Evolutionary conservation across 2,888 invertebrate species (phyloP).

Genomic region (Eulithis prunata): DNA sequence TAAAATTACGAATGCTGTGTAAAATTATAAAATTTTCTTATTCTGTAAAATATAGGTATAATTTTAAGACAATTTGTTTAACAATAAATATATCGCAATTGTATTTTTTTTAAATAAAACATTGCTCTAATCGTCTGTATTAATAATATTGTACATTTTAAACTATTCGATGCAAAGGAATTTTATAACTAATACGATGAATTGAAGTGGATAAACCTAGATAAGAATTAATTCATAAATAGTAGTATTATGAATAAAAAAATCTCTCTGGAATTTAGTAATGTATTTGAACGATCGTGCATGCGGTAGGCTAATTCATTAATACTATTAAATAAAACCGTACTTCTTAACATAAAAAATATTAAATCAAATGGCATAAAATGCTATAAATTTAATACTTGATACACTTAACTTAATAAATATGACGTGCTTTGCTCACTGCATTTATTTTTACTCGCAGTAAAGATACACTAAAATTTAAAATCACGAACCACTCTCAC

Average conservation of each 20-base stretch:
- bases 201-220: slow-evolving; percentile 44
- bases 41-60: no score
- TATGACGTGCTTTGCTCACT: not conserved
- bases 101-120: no score
- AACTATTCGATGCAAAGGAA: slow-evolving; percentile 70
- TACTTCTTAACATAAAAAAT: not conserved
- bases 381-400: slow-evolving; percentile 11
- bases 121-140: not conserved
- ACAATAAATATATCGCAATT: not conserved
- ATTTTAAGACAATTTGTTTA: not conserved
- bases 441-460: not conserved
- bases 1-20: no score
- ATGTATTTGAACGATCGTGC: slow-evolving; percentile 17
- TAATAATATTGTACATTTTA: slow-evolving; percentile 55
- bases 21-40: no score
- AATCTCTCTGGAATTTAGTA: slow-evolving; percentile 38
- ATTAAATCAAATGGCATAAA: slow-evolving; percentile 18
- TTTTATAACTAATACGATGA: slow-evolving; percentile 60
- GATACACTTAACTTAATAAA: not conserved
- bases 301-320: slow-evolving; percentile 1
- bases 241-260: slow-evolving; percentile 17
- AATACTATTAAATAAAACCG: not conserved
- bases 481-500: no score
- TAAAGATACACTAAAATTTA: not conserved
- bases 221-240: slow-evolving; percentile 21